Conservation (phyloP, 1,140 invertebrate species). For the Bombyx mandarina region DNA sequence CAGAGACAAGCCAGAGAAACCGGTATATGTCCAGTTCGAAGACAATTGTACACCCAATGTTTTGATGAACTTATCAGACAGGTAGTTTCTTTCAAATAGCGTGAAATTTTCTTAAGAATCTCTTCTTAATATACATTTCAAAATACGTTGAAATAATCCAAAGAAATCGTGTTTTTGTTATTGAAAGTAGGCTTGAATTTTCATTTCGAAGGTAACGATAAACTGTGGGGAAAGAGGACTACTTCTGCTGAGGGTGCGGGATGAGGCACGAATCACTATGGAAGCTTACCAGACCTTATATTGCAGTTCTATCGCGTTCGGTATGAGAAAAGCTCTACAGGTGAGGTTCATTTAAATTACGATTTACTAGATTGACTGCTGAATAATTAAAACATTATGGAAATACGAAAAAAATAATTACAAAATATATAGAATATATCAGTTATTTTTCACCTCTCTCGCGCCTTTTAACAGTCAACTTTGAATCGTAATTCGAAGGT, state of each 20-base stretch:
- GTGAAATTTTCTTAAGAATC: background rate
- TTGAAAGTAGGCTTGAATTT: background rate
- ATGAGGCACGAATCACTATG: constrained; percentile 97
- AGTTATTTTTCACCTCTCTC: no score
- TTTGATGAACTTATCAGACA: constrained; percentile 83
- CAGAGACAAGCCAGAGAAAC: constrained; percentile 94
- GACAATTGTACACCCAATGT: constrained; percentile 96
- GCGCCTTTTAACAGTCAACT: no score
- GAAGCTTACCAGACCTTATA: constrained; percentile 95
- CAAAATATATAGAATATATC: no score
- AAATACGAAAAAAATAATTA: no score
- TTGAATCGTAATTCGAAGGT: no score
- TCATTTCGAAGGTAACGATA: constrained; percentile 86
- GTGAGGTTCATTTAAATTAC: constrained; percentile 42
- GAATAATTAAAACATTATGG: no score
- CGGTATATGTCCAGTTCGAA: constrained; percentile 94
- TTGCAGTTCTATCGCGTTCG: constrained; percentile 97
- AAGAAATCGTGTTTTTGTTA: background rate
- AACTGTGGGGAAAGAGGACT: constrained; percentile 98
- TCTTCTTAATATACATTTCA: background rate
- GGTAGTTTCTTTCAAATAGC: constrained; percentile 19
- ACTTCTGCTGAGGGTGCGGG: constrained; percentile 89
- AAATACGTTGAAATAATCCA: constrained; percentile 1
- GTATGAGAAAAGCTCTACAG: constrained; percentile 97
- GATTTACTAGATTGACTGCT: background rate